Evolutionary conservation across 1,140 invertebrate species (phyloP), one percentile per base, ranked within the genome.

Genomic region (Apis laboriosa): DNA sequence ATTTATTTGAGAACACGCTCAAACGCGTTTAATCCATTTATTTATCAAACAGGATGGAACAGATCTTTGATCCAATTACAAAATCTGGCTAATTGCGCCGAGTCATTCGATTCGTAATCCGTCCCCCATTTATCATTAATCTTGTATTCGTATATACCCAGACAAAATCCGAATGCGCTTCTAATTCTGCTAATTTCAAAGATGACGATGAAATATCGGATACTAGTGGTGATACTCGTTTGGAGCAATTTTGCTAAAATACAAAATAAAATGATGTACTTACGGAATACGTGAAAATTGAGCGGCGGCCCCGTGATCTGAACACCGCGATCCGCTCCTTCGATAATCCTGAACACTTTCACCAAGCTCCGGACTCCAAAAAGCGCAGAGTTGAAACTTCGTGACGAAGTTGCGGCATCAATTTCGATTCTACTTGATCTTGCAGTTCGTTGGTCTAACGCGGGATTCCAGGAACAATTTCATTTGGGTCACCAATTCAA

Each of bases 21-120:
- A 34, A 34, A 87, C 64, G 72, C 83, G 67, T 88, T 88, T 88
- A 88, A 87, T 88, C 86, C 87, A 70, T 83, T 87, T 87, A 88
- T 12, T 43, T 68, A 13, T 9, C 60, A 19, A 55, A 5, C 68
- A 21, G 60, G 24, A n/a, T 76, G 70, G 75, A 78, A 79, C 15
- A 43, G 17, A 24, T 43, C 34, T 34, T 58, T 61, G 60, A 90
- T 90, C 86, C 89, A 80, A 82, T 91, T 88, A 68, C 70, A 80
- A 86, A 92, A 92, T 92, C 89, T 85, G 83, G 86, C 90, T 92
- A 92, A 92, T 92, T 92, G 84, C 68, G 84, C 82, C 73, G 68
- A 86, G 63, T 73, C 77, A 60, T 77, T 81, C 72, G 77, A 79
- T 75, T 61, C 55, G 61, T 77, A 80, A 84, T 82, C 63, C 70